phyloP scores from a whole-genome alignment of 2,888 invertebrate species.

The Darwinula stevensoni region DNA sequence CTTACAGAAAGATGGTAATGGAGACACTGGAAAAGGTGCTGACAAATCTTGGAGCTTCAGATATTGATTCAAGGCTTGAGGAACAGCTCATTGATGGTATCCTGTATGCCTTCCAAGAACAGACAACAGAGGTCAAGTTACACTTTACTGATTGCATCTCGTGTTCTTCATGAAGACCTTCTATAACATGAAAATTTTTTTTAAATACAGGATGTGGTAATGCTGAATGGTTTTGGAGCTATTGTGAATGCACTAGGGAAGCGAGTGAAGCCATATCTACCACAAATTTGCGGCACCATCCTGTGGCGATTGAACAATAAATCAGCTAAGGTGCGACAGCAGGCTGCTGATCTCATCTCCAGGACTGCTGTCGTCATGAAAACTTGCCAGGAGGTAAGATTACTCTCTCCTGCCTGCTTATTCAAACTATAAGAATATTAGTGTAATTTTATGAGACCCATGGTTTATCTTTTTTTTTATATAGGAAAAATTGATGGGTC shows the following conservation, averaged over 20 bases:
- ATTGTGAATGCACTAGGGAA: constrained; percentile 93
- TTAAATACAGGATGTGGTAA: constrained; percentile 57
- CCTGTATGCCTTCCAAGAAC: constrained; percentile 97
- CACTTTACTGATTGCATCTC: no score
- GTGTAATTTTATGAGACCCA: constrained; percentile 3
- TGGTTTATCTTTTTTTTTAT: constrained; percentile 11
- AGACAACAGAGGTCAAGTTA: constrained; percentile 68
- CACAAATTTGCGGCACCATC: constrained; percentile 99
- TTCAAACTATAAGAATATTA: constrained; percentile 1
- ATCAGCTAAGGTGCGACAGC: constrained; percentile 91
- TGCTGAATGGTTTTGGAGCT: constrained; percentile 97
- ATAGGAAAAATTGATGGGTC: constrained; percentile 98
- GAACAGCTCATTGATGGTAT: constrained; percentile 98
- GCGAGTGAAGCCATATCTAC: constrained; percentile 89
- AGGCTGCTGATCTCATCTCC: constrained; percentile 95
- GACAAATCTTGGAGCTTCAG: constrained; percentile 86
- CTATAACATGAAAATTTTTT: no score
- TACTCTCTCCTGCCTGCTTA: constrained; percentile 22
- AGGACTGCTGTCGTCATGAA: constrained; percentile 98
- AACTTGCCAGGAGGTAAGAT: constrained; percentile 97
- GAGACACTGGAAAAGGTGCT: constrained; percentile 98
- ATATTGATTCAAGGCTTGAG: constrained; percentile 88
- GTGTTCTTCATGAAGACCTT: neutral
- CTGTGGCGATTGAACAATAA: constrained; percentile 98
- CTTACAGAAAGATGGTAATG: constrained; percentile 99